Base-by-base conservation (phyloP, 2,797 vertebrate genomes). In the Xerus rutilus region DNA sequence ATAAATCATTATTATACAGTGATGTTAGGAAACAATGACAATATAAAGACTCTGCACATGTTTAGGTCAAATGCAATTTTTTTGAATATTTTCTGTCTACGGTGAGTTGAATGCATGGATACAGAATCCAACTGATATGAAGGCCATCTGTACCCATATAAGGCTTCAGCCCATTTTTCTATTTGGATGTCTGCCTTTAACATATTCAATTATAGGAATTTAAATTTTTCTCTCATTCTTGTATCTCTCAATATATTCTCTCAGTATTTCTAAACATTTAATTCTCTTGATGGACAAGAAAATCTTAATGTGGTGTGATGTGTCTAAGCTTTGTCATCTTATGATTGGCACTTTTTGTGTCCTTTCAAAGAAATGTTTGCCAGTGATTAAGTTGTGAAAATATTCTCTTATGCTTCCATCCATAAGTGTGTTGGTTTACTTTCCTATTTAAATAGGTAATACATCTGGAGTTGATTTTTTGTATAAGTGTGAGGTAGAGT, bases 381-480 rank as follows among this genome's bases (percentile, higher is more conserved):
- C 45, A 32, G 5, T 84, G 52, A 32, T 5, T 78, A 64, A 45
- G 21, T 21, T 85, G 30, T 70, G 18, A 83, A 89, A 78, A 65
- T 30, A 57, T 54, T 72, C 43, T 62, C 3, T 30, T 65, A 12
- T 72, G 23, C 30, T 89, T 82, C 57, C 54, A 54, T 35, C 54
- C 5, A 49, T 45, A 59, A 70, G 52, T 45, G 70, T 54, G 83
- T 30, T 70, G 21, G 30, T 57, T 78, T 78, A 54, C 35, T 54
- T 93, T 89, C 83, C 78, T 43, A n/a, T 88, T 92, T 70, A 77
- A 52, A 35, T 45, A n/a, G 13, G 39, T 43, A 59, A 65, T 65
- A 59, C 52, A 92, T 78, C 54, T 84, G 72, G 90, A 84, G 47
- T 78, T 92, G 45, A 78, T 69, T 92, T 78, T 57, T 77, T 85